A percentile compares a stretch with the other conserved stretches of the same genome.
Conservation (phyloP, 1,140 invertebrate species). For the Leguminivora glycinivorella region DNA sequence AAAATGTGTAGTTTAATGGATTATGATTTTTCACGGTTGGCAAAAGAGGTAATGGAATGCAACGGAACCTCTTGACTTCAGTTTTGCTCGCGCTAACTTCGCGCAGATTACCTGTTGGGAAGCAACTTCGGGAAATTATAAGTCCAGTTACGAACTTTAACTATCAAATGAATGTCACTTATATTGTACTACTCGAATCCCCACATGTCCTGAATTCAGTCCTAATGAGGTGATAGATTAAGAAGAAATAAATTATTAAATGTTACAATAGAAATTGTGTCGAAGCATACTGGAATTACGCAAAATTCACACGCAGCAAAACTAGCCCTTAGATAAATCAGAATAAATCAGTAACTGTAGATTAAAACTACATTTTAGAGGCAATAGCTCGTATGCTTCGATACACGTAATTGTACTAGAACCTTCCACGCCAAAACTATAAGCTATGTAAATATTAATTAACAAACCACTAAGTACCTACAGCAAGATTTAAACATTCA, state of each 20-base stretch:
- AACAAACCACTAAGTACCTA: no score
- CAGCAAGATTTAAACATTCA: no score
- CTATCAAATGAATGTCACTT: not conserved
- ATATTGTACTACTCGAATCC: not conserved
- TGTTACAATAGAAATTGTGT: constrained; percentile 7
- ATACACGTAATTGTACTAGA: not conserved
- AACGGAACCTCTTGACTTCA: not conserved
- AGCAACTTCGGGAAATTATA: not conserved
- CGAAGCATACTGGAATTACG: not conserved
- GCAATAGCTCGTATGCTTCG: not conserved
- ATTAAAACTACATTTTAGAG: no score
- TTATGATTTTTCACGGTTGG: not conserved
- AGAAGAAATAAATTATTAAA: constrained; percentile 8
- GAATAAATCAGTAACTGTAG: no score
- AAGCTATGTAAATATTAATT: not conserved
- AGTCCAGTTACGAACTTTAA: not conserved
- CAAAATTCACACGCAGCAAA: not conserved
- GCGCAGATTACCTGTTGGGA: not conserved
- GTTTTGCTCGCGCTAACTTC: not conserved
- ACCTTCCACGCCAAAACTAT: not conserved
- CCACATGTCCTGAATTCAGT: not conserved
- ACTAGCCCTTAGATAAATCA: not conserved
- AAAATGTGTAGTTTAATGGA: constrained; percentile 8
- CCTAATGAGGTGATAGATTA: constrained; percentile 1
- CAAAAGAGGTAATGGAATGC: not conserved